These are phyloP conservation scores for Leptinotarsa defecta DNA, from an alignment of 1,140 invertebrate genomes.

Conservation along the genomic window DNA sequence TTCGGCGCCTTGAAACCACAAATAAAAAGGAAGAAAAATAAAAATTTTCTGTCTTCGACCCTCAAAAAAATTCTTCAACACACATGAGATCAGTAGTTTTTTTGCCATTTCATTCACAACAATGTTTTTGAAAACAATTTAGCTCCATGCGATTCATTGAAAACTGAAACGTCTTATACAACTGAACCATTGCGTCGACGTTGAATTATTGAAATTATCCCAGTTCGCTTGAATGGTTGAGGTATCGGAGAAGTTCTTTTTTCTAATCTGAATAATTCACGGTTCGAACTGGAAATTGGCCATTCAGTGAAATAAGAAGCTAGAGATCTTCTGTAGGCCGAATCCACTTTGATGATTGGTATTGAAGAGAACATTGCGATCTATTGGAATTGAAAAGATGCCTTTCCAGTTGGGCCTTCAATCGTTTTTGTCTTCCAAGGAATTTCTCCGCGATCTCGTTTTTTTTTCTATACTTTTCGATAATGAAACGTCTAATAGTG, in stretches of 20 bases:
- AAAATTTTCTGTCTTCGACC: too few species aligned
- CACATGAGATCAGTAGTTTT: too few species aligned
- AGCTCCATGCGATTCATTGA: too few species aligned
- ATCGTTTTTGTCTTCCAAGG: not conserved
- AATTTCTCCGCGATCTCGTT: not conserved
- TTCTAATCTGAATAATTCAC: not conserved
- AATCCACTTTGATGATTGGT: not conserved
- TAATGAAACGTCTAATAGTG: not conserved
- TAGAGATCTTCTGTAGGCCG: not conserved
- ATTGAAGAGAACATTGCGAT: not conserved
- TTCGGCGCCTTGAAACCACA: too few species aligned
- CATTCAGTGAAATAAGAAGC: not conserved
- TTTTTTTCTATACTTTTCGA: not conserved
- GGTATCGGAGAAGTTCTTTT: not conserved
- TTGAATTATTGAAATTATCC: not conserved
- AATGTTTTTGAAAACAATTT: too few species aligned
- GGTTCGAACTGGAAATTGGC: not conserved
- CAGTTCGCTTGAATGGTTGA: not conserved
- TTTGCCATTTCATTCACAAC: too few species aligned
- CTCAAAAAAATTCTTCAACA: too few species aligned
- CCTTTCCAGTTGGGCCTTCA: not conserved
- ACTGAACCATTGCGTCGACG: not conserved
- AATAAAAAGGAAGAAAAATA: too few species aligned
- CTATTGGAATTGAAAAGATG: constrained; percentile 2
- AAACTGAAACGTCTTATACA: too few species aligned